Conservation (phyloP, 2,797 vertebrate species). For the Schizopygopsis malacanthus region DNA sequence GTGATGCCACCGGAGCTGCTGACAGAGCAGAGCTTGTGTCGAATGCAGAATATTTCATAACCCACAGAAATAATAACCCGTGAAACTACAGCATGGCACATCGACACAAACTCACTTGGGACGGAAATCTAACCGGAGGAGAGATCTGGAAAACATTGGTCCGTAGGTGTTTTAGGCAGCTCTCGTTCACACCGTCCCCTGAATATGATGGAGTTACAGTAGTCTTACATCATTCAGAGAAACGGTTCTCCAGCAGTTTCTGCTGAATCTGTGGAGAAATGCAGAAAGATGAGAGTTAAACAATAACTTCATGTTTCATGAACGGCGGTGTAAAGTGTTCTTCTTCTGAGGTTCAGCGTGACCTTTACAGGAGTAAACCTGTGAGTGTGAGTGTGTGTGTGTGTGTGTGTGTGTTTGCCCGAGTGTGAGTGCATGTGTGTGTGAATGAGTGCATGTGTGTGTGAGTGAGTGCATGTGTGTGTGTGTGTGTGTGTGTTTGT, state of each 20-base stretch:
- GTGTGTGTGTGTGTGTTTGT: not conserved
- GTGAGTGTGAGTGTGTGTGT: not conserved
- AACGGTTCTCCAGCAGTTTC: not conserved
- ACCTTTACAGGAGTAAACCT: slow-evolving; percentile 3
- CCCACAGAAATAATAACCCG: not conserved
- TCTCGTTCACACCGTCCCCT: not conserved
- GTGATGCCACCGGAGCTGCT: not conserved
- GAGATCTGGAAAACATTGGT: not conserved
- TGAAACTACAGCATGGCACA: not conserved
- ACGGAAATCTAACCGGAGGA: not conserved
- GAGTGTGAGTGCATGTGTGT: no score
- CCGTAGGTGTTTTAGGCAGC: not conserved
- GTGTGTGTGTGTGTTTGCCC: not conserved
- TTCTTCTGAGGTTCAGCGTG: not conserved
- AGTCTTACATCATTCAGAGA: not conserved
- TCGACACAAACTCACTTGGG: not conserved
- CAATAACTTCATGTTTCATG: not conserved
- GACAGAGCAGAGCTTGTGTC: not conserved
- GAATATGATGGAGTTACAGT: not conserved
- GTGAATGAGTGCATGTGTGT: no score
- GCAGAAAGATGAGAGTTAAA: not conserved
- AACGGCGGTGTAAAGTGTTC: not conserved
- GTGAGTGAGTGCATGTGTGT: not conserved
- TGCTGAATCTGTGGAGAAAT: not conserved
- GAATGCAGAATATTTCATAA: no score